Evolutionary conservation across 2,113 vertebrate species (phyloP), one percentile per base, ranked within the genome.

Genomic region (Ceyx margarethae): DNA sequence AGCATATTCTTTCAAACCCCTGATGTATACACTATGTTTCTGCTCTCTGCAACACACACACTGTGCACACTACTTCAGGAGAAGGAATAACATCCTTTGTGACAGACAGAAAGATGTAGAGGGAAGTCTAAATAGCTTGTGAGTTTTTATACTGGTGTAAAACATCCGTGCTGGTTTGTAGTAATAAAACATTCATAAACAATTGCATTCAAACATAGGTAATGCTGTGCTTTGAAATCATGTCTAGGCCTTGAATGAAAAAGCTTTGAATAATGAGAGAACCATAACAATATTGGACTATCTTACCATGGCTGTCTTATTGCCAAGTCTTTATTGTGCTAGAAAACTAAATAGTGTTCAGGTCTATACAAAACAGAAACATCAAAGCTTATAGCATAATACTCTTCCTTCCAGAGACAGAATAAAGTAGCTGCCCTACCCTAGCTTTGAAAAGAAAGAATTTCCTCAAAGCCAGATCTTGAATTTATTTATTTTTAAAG

Each of bases 401-500:
- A 67, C 60, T 88, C 43, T 86, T 67, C 60, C 43, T 92, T 93
- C 53, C 61, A 75, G 68, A 90, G 35, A 60, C 6, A 79, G 43
- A 85, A 45, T 74, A 86, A 76, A 91, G 73, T 37, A 91, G 23
- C 33, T 88, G 25, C 68, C 90, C 68, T 80, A 77, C 80, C 83
- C 82, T 87, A 53, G 28, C 26, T 81, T 90, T 0, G 0, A 69
- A 90, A 90, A 64, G 28, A 67, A 72, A 74, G 23, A 40, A 68
- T 61, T 93, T 92, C 33, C 33, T 85, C 69, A 69, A 79, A 79
- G n/a, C 29, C 35, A 76, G 10, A 16, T 77, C 48, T 84, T 81
- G n/a, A 62, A 74, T 78, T 66, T 71, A 56, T 82, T 73, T 91
- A 25, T 85, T 85, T 93, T 81, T 81, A 46, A 92, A 81, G 28